Conservation (phyloP, 2,113 vertebrate species). For the Verasper variegatus region DNA sequence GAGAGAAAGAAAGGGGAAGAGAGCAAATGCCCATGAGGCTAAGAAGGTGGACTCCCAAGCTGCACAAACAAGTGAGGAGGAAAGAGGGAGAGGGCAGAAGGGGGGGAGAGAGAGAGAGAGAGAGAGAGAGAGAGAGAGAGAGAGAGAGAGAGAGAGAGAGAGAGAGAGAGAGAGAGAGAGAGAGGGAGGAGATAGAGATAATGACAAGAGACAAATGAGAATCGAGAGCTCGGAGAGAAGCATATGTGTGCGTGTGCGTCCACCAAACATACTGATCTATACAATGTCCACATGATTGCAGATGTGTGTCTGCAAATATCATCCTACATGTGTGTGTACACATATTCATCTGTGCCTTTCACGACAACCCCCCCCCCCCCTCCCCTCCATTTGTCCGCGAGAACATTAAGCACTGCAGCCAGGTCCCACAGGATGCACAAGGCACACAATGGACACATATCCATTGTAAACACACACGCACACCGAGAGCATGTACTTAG, state of each 20-base stretch:
- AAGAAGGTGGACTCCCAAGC: constrained; percentile 77
- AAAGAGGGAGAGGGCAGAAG: constrained; percentile 34
- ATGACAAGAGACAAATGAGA: constrained; percentile 67
- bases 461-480: constrained; percentile 33
- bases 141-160: constrained; percentile 25
- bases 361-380: background rate
- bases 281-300: constrained; percentile 17
- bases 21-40: constrained; percentile 72
- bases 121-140: constrained; percentile 53
- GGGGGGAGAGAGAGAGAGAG: constrained; percentile 40
- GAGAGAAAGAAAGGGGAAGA: constrained; percentile 27
- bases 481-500: background rate
- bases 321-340: constrained; percentile 18
- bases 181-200: constrained; percentile 64
- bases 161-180: constrained; percentile 42
- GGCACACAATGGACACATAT: constrained; percentile 58
- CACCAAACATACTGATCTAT: constrained; percentile 24
- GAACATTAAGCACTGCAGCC: constrained; percentile 59
- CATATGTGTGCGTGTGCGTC: constrained; percentile 25
- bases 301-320: too few relatives aligned
- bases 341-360: constrained; percentile 36
- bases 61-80: constrained; percentile 73
- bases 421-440: constrained; percentile 59
- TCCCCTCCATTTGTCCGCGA: constrained; percentile 34
- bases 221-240: constrained; percentile 40